These are phyloP conservation scores for Climacteris rufus DNA, from an alignment of 2,113 vertebrate species.

Conservation along the genomic window DNA sequence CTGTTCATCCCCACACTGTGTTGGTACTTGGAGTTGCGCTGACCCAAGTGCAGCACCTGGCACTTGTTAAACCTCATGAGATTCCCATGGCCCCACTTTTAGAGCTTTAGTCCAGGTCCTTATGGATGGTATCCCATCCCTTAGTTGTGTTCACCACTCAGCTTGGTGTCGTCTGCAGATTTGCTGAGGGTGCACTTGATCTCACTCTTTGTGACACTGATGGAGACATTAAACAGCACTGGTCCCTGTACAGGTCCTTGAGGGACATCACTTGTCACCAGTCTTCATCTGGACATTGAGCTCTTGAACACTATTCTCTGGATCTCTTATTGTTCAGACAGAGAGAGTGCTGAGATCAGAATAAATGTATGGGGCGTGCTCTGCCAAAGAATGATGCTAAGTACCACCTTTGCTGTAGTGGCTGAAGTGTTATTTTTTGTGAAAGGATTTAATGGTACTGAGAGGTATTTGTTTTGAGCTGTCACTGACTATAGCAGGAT, in stretches of 20 bases:
- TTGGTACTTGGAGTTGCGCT: too few species aligned
- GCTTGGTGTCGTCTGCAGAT: background rate
- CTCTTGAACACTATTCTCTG: background rate
- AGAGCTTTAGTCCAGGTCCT: background rate
- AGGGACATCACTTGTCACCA: background rate
- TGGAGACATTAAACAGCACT: background rate
- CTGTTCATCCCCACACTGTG: background rate
- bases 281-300: background rate
- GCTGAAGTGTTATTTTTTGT: background rate
- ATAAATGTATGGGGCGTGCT: background rate
- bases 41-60: background rate
- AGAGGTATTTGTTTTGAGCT: background rate
- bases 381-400: background rate
- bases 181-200: background rate
- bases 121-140: background rate
- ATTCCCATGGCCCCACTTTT: background rate
- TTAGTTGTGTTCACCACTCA: background rate
- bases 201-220: background rate
- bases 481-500: background rate
- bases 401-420: background rate
- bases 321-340: too few species aligned
- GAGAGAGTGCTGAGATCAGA: background rate
- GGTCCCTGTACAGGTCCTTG: accelerated
- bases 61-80: background rate
- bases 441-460: background rate